A percentile compares a stretch with the other conserved stretches of the same genome.
phyloP scores from a whole-genome alignment of 2,113 vertebrate species.

The Xiphophorus couchianus region DNA sequence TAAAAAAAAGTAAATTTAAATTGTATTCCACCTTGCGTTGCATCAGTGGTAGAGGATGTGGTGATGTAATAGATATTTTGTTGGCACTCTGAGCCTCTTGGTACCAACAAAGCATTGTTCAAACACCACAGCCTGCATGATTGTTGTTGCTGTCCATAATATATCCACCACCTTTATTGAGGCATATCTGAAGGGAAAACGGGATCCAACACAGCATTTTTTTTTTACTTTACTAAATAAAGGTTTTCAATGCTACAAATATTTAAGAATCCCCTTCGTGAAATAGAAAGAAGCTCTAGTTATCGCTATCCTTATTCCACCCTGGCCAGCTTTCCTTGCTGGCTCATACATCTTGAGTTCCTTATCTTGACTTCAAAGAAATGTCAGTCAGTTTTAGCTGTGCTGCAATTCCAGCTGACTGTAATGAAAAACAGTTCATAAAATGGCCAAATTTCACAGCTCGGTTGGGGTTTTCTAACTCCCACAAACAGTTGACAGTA shows the following conservation, averaged over 20 bases:
- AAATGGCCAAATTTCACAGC: not conserved
- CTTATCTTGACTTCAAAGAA: constrained; percentile 3
- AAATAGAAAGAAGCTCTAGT: not conserved
- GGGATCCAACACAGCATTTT: too few relatives aligned
- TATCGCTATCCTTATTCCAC: not conserved
- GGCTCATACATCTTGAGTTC: not conserved
- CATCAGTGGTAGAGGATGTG: not conserved
- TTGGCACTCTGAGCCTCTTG: not conserved
- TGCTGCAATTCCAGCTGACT: not conserved
- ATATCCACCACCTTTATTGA: not conserved
- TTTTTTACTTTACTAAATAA: too few relatives aligned
- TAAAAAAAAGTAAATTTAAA: not conserved
- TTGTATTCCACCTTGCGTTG: too few relatives aligned
- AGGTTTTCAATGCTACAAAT: not conserved
- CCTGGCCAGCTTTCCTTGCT: not conserved
- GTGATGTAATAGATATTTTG: not conserved
- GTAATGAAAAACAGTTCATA: not conserved
- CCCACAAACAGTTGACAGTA: constrained; percentile 22
- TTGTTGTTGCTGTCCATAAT: too few relatives aligned
- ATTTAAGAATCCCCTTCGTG: not conserved
- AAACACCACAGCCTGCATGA: not conserved
- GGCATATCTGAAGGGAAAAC: not conserved
- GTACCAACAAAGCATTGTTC: too few relatives aligned
- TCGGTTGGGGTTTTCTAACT: not conserved
- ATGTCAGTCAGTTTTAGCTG: not conserved